These are phyloP conservation scores for Vesta saturnalis DNA, from an alignment of 2,888 invertebrate species.

Conservation along the genomic window DNA sequence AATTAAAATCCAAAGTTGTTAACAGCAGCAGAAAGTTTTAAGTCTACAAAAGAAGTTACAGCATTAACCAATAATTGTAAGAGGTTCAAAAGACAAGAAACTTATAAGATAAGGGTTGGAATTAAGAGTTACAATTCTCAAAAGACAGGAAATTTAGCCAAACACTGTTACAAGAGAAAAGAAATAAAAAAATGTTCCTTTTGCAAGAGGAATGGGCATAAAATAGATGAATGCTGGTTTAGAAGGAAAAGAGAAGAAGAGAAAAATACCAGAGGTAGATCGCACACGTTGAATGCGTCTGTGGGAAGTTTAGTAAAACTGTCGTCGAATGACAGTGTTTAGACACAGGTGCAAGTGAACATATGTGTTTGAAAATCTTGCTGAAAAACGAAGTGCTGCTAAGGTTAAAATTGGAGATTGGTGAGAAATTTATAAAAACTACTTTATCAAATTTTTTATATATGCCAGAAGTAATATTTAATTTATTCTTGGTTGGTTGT, in stretches of 20 bases:
- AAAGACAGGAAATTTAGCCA: background rate
- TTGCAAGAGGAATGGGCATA: constrained; percentile 1
- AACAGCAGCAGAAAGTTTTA: constrained; percentile 42
- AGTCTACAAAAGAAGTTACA: background rate
- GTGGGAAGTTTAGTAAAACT: background rate
- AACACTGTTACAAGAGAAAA: background rate
- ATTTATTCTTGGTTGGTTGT: background rate
- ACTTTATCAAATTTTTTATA: background rate
- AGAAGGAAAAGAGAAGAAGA: background rate
- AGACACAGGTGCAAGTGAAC: background rate
- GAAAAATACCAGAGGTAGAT: background rate
- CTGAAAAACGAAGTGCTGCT: background rate
- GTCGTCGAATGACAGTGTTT: background rate
- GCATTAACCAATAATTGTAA: background rate
- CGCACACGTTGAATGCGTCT: background rate
- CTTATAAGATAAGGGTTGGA: background rate
- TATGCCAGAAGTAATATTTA: background rate
- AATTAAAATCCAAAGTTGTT: constrained; percentile 42
- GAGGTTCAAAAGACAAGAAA: no score
- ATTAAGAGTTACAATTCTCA: background rate
- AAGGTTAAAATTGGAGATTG: background rate
- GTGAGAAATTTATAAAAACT: background rate
- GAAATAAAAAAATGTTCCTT: background rate
- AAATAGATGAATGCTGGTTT: background rate
- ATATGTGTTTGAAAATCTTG: background rate